phyloP scores from a whole-genome alignment of 2,113 vertebrate species.

The Phrynosoma platyrhinos region DNA sequence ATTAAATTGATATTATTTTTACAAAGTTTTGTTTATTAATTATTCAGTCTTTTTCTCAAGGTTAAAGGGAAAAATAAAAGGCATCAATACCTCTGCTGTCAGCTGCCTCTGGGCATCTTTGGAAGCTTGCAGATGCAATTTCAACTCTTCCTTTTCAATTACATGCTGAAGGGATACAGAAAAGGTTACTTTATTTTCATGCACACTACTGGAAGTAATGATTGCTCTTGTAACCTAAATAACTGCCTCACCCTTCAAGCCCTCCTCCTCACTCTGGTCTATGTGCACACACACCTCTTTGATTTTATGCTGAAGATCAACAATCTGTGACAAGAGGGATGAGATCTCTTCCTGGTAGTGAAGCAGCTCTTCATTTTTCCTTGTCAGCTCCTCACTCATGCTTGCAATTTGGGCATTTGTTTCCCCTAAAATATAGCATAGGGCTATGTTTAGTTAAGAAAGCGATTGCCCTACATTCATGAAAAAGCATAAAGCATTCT shows the following conservation, averaged over 20 bases:
- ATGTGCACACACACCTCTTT: conserved; percentile 82
- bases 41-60: background rate
- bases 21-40: background rate
- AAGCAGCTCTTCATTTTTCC: conserved; percentile 90
- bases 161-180: conserved; percentile 83
- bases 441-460: background rate
- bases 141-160: conserved; percentile 96
- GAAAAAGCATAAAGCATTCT: background rate
- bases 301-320: conserved; percentile 92
- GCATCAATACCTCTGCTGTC: conserved; percentile 88
- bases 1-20: background rate
- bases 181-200: conserved; percentile 33
- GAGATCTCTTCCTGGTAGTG: conserved; percentile 96
- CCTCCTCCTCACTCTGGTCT: background rate
- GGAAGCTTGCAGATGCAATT: conserved; percentile 94
- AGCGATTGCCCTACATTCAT: background rate
- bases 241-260: conserved; percentile 4
- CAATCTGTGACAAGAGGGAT: conserved; percentile 92
- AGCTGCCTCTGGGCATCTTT: conserved; percentile 96
- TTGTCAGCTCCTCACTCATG: conserved; percentile 89
- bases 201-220: accelerated
- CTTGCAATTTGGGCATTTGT: conserved; percentile 93
- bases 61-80: background rate
- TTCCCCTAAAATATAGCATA: conserved; percentile 83
- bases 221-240: conserved; percentile 1